These are phyloP conservation scores for Chelonia mydas DNA, from an alignment of 2,797 vertebrate species.

Conservation along the genomic window DNA sequence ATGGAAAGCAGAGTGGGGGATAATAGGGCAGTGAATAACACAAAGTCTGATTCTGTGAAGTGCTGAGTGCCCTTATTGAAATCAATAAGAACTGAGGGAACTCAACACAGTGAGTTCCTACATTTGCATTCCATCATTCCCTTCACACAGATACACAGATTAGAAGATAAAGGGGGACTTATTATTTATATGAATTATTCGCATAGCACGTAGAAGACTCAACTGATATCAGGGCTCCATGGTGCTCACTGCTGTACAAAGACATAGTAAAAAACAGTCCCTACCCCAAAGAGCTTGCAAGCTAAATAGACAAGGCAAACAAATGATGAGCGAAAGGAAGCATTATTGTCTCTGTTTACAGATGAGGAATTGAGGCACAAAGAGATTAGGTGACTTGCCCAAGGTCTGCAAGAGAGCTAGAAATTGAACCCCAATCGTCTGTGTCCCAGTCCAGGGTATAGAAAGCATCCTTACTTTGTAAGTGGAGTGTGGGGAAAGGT, in stretches of 20 bases:
- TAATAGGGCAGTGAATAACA: background rate
- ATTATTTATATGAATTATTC: background rate
- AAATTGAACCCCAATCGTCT: no score
- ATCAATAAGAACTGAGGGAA: background rate
- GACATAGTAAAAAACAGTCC: background rate
- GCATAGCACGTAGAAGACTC: background rate
- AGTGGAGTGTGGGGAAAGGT: no score
- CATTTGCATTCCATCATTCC: background rate
- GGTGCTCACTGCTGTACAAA: background rate
- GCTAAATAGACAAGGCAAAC: background rate
- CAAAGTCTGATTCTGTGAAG: background rate
- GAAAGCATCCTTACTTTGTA: no score
- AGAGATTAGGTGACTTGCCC: background rate
- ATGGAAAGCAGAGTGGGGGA: background rate
- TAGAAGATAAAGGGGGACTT: accelerated
- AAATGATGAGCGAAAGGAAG: background rate
- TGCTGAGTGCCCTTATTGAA: background rate
- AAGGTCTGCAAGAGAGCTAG: background rate
- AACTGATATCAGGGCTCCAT: background rate
- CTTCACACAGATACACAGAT: background rate
- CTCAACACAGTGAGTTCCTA: background rate
- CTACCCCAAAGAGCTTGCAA: background rate
- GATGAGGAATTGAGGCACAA: background rate
- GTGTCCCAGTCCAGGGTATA: no score
- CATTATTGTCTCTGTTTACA: background rate